phyloP scores from a whole-genome alignment of 2,797 vertebrate genomes.

The Onychomys leucogaster region DNA sequence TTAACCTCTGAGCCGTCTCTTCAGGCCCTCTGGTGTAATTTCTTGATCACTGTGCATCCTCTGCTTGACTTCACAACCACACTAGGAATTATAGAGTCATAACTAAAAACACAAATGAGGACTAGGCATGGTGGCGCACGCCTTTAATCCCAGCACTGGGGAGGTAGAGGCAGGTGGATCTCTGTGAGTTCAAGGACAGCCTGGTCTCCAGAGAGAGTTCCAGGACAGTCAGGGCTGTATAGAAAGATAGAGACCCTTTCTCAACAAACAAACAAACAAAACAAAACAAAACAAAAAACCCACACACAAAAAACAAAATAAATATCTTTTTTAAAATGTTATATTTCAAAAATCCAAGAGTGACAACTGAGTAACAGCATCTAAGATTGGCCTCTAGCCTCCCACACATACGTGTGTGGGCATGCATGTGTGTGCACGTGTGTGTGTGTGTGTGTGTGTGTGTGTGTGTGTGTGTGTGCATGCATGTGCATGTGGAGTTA shows the following conservation, averaged over 20 bases:
- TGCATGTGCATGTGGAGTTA: too few relatives aligned
- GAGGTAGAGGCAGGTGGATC: neutral
- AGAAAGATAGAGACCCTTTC: neutral
- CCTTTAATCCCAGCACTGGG: neutral
- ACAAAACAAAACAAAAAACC: neutral
- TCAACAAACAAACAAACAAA: neutral
- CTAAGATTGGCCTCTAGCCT: neutral
- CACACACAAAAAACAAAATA: neutral
- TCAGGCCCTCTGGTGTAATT: neutral
- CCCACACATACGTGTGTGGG: neutral
- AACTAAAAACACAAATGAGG: constrained; percentile 33
- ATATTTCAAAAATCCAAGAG: neutral
- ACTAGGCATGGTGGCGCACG: neutral
- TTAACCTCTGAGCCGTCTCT: neutral
- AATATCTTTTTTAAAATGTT: neutral
- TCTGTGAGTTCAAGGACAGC: neutral
- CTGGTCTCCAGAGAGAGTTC: neutral
- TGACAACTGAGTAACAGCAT: too few relatives aligned
- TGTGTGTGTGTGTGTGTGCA: fast-evolving
- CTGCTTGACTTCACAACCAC: neutral
- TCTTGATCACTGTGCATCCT: neutral
- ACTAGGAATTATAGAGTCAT: neutral
- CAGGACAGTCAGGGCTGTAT: neutral
- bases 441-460: too few relatives aligned
- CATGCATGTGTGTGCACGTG: too few relatives aligned